These are phyloP conservation scores for Chymomyza procnemis DNA, from an alignment of 2,888 invertebrate species.

Conservation along the genomic window DNA sequence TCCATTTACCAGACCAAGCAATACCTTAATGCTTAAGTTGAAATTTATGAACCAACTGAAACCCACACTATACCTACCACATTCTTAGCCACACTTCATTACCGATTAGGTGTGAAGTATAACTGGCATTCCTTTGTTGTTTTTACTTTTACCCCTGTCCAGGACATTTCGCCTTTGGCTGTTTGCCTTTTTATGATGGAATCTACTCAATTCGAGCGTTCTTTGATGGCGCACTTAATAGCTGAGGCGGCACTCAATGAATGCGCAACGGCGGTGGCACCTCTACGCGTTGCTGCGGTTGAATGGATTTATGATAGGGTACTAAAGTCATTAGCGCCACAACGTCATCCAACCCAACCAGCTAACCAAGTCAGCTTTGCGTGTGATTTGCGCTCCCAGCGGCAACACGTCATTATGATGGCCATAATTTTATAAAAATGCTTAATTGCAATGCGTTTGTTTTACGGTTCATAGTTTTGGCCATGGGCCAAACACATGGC, in stretches of 20 bases:
- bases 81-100: constrained; percentile 39
- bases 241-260: constrained; percentile 50
- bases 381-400: constrained; percentile 37
- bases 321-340: constrained; percentile 74
- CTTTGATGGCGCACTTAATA: constrained; percentile 58
- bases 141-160: constrained; percentile 17
- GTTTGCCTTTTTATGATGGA: constrained; percentile 46
- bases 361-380: constrained; percentile 33
- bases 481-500: not conserved
- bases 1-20: no score
- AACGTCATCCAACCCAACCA: constrained; percentile 33
- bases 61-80: not conserved
- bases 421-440: constrained; percentile 67
- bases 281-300: constrained; percentile 45
- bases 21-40: not conserved
- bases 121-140: constrained; percentile 26
- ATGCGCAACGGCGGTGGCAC: constrained; percentile 11
- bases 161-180: constrained; percentile 38
- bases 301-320: constrained; percentile 70
- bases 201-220: constrained; percentile 50
- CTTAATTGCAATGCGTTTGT: constrained; percentile 46
- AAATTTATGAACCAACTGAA: not conserved
- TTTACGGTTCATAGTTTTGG: constrained; percentile 40
- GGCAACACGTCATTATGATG: constrained; percentile 43
- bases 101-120: constrained; percentile 58